Evolutionary conservation across 2,888 invertebrate genomes (phyloP).

Genomic region (Dolichopus griseipennis): DNA sequence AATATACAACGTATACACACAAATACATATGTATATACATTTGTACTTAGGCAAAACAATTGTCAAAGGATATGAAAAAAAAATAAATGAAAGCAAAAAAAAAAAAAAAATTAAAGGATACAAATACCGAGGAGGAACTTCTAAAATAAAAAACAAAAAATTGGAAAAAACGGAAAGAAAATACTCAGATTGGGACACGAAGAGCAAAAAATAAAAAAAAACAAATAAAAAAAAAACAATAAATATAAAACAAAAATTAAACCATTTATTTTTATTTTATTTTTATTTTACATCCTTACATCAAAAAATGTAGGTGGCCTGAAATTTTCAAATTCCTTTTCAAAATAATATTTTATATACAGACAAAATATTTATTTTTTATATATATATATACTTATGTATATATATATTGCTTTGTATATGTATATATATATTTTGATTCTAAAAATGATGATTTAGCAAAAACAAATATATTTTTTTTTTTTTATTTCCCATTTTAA

Average conservation of each 20-base stretch:
- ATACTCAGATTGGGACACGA: too few species aligned
- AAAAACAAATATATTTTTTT: not conserved
- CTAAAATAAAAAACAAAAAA: not conserved
- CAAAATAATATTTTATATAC: not conserved
- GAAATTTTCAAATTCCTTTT: not conserved
- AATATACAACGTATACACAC: not conserved
- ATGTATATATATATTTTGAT: not conserved
- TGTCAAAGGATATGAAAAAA: not conserved
- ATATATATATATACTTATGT: too few species aligned
- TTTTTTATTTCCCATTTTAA: not conserved
- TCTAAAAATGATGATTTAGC: not conserved
- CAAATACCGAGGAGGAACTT: not conserved
- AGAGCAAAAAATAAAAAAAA: not conserved
- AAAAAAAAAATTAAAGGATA: not conserved
- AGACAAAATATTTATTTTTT: not conserved
- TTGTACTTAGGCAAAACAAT: slow-evolving; percentile 3
- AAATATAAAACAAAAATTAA: too few species aligned
- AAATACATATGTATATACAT: not conserved
- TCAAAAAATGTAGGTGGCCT: not conserved
- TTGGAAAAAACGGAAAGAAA: too few species aligned
- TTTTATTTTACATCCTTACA: not conserved
- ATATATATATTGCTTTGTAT: too few species aligned
- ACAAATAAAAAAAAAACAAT: too few species aligned
- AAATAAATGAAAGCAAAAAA: not conserved
- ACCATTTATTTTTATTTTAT: not conserved